phyloP scores from a whole-genome alignment of 2,797 vertebrate genomes.

The Scolopax bukidnonensis region DNA sequence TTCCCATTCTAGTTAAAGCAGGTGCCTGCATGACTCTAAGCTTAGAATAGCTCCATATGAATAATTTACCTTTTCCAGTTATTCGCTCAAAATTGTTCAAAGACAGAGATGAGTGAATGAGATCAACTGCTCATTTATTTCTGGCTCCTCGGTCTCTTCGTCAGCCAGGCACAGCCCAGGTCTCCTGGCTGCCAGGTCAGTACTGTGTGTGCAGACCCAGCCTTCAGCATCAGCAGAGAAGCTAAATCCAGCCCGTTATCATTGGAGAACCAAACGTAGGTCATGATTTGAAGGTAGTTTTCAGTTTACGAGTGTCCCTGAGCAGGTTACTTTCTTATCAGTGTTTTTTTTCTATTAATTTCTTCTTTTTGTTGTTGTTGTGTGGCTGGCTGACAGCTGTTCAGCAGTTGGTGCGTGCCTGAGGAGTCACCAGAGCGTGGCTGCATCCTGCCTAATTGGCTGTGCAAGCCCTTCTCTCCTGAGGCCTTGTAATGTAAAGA shows the following conservation, averaged over 20 bases:
- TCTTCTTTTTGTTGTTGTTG: background rate
- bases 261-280: background rate
- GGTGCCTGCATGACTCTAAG: constrained; percentile 46
- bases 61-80: constrained; percentile 64
- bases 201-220: background rate
- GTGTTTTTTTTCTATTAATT: background rate
- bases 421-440: background rate
- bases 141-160: background rate
- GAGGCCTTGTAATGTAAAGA: background rate
- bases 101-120: constrained; percentile 53
- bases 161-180: background rate
- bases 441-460: background rate
- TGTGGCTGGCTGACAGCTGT: background rate
- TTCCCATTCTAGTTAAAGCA: constrained; percentile 52
- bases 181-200: background rate
- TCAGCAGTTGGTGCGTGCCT: background rate
- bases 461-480: background rate
- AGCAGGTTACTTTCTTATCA: background rate
- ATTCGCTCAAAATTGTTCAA: constrained; percentile 39
- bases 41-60: constrained; percentile 61
- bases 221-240: background rate
- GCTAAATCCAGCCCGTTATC: background rate
- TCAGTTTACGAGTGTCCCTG: background rate
- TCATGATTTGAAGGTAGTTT: background rate
- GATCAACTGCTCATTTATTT: constrained; percentile 25